These are phyloP conservation scores for Ptychoptera albimana DNA, from an alignment of 2,888 invertebrate genomes.

Conservation along the genomic window DNA sequence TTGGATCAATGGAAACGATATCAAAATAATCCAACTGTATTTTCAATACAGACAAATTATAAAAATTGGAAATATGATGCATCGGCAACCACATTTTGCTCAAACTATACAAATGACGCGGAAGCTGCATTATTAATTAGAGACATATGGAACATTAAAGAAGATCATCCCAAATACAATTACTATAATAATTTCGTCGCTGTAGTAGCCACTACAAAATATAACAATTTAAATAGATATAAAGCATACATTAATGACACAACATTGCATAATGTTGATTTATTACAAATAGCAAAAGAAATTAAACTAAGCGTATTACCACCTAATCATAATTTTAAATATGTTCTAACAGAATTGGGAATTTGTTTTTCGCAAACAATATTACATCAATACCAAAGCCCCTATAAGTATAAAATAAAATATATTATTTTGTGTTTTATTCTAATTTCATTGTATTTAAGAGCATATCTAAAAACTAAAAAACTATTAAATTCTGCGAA, in stretches of 20 bases:
- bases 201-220: slow-evolving; percentile 14
- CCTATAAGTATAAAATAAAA: slow-evolving; percentile 7
- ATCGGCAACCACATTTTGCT: slow-evolving; percentile 35
- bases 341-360: slow-evolving; percentile 22
- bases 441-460: too few relatives aligned
- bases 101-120: slow-evolving; percentile 23
- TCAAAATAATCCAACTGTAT: slow-evolving; percentile 33
- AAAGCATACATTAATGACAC: slow-evolving; percentile 17
- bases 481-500: too few relatives aligned
- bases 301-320: too few relatives aligned
- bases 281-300: slow-evolving; percentile 12
- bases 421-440: too few relatives aligned
- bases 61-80: slow-evolving; percentile 34
- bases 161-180: slow-evolving; percentile 4
- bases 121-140: slow-evolving; percentile 19
- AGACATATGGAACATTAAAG: slow-evolving; percentile 4
- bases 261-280: slow-evolving; percentile 14
- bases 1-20: slow-evolving; percentile 28
- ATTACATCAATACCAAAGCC: slow-evolving; percentile 18
- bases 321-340: slow-evolving; percentile 5
- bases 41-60: slow-evolving; percentile 33
- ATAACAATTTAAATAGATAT: slow-evolving; percentile 15
- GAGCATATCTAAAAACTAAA: too few relatives aligned
- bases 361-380: slow-evolving; percentile 21
- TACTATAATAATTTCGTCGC: slow-evolving; percentile 19